Base-by-base conservation (phyloP, 2,113 vertebrate genomes). In the Pituophis catenifer region DNA sequence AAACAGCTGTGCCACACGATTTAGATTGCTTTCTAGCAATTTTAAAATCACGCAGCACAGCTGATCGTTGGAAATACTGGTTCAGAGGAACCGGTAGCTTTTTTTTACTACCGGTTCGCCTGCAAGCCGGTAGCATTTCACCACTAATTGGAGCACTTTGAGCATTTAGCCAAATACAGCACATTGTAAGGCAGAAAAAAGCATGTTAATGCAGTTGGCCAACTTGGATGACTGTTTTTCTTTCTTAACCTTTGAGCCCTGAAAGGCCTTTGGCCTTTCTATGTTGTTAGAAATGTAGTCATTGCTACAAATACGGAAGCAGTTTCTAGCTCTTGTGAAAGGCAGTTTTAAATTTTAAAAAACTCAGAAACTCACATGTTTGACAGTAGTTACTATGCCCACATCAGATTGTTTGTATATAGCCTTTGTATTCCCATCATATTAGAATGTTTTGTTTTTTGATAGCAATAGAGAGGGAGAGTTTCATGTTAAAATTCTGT, bases 401-500 rank as follows among this genome's bases (percentile, higher is more conserved):
- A 13, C n/a, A 44, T 70, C 48, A 23, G 26, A 62, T 13, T 19
- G 29, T 11, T 8, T 33, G 50, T 6, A 12, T 54, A n/a, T 54
- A 52, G 50, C 29, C 6, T 90, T 53, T n/a, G 62, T 33, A 54
- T 13, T 54, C 9, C 50, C 23, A 55, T 50, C 15, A 7, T 10
- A 10, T 90, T 13, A 50, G 13, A 29, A 15, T 52, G 33, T 90
- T 50, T 5, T 52, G 48, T 7, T 54, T 2, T n/a, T 75, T 17
- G 54, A 33, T 13, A 54, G 23, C 24, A 48, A 44, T 3, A 33
- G 21, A 12, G 12, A 11, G 1, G 0, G 0, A 38, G 15, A 4
- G 0, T 13, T n/a, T 86, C 21, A 4, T 19, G 4, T 44, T 44
- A 7, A 2, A 23, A 2, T 11, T 0, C 0, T 7, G 0, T 0